Percentiles rank a stretch among this genome's conserved stretches.
Evolutionary conservation across 1,140 invertebrate genomes (phyloP).

Genomic region (Drosophila ogumai): DNA sequence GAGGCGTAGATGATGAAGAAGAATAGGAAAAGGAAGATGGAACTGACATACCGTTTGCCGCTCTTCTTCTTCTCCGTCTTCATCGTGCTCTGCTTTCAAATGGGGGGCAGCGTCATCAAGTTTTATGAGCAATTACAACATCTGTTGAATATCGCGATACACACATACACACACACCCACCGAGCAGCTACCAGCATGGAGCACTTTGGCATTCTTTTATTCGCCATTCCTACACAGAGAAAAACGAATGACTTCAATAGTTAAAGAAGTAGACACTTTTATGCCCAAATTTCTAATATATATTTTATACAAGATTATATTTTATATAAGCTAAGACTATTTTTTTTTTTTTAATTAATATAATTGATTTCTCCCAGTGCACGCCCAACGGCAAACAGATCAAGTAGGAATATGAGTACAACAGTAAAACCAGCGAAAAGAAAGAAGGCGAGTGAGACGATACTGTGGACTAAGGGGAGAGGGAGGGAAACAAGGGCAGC

Average conservation of each 20-base stretch:
- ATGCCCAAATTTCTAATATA: not conserved
- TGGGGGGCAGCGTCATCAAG: constrained; percentile 78
- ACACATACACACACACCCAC: constrained; percentile 27
- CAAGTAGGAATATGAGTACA: constrained; percentile 51
- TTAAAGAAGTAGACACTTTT: not conserved
- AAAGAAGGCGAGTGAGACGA: not conserved
- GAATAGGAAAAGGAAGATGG: constrained; percentile 33
- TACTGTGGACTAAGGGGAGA: no score
- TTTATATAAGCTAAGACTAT: not conserved
- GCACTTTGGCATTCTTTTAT: constrained; percentile 33
- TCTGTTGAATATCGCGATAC: constrained; percentile 80
- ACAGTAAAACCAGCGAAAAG: constrained; percentile 34
- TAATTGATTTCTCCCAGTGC: constrained; percentile 32
- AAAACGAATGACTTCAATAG: not conserved
- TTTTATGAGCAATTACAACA: constrained; percentile 84
- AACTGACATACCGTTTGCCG: constrained; percentile 63
- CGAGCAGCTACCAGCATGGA: constrained; percentile 37
- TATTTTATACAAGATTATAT: not conserved
- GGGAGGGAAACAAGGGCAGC: not conserved
- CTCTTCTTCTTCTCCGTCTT: constrained; percentile 31
- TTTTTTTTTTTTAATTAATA: no score
- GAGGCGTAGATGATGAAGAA: constrained; percentile 6
- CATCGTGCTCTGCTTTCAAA: constrained; percentile 38
- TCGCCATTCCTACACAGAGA: constrained; percentile 13
- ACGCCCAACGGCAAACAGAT: constrained; percentile 70